Conservation (phyloP, 2,113 vertebrate species). For the Colistium nudipinnis region DNA sequence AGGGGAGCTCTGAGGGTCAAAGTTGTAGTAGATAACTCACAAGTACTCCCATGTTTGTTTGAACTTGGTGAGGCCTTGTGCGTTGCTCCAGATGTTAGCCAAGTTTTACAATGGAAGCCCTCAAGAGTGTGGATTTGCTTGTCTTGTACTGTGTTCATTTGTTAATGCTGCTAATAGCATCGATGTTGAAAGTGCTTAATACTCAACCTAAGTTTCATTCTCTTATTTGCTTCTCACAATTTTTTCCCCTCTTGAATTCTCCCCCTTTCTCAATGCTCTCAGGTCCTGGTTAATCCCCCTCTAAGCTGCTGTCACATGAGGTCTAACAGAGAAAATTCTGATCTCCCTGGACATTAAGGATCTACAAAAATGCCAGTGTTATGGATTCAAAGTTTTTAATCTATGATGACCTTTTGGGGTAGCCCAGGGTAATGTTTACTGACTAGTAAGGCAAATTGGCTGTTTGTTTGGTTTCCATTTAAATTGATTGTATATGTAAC, state of each 20-base stretch:
- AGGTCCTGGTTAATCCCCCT: conserved; percentile 62
- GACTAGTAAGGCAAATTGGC: neutral
- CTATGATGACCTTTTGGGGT: conserved; percentile 18
- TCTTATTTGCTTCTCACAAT: neutral
- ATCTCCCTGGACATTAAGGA: conserved; percentile 39
- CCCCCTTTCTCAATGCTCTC: conserved; percentile 25
- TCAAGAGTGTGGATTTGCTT: neutral
- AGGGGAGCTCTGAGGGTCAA: neutral
- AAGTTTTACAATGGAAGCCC: neutral
- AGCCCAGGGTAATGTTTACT: neutral
- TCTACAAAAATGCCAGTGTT: conserved; percentile 24
- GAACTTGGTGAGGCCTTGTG: conserved; percentile 16
- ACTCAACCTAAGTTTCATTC: neutral
- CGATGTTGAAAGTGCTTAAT: neutral
- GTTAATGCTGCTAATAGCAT: neutral
- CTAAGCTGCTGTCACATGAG: conserved; percentile 77
- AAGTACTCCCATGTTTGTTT: conserved; percentile 47
- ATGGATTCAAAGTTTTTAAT: conserved; percentile 45
- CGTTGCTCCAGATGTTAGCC: conserved; percentile 5
- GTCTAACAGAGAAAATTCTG: conserved; percentile 55
- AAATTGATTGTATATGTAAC: neutral
- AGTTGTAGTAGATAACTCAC: conserved; percentile 45
- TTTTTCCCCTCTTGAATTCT: neutral
- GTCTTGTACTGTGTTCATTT: neutral
- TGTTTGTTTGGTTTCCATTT: neutral